Conservation (phyloP, 2,113 vertebrate genomes). For the Eulemur rufifrons region DNA sequence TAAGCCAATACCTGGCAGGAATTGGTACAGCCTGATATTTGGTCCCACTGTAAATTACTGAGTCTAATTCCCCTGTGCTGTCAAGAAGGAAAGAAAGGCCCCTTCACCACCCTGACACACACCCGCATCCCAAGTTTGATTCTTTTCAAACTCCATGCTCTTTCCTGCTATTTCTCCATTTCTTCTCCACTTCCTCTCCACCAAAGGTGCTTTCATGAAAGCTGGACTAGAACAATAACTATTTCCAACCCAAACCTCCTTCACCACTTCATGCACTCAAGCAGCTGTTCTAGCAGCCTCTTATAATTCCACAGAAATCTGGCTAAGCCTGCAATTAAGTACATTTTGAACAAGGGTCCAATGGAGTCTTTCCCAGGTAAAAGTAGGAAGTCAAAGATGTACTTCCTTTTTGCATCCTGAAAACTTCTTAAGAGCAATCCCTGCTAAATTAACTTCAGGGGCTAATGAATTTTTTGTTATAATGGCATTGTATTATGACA, state of each 20-base stretch:
- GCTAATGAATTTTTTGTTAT: neutral
- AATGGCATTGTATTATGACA: neutral
- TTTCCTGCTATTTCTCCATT: neutral
- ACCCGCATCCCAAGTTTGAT: neutral
- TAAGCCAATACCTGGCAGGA: neutral
- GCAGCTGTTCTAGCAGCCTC: neutral
- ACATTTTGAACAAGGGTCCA: conserved; percentile 12
- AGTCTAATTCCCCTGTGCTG: neutral
- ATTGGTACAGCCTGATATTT: neutral
- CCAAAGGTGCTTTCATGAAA: neutral
- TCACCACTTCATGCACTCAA: neutral
- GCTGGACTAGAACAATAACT: neutral
- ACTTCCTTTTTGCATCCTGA: neutral
- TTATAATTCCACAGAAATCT: conserved; percentile 1
- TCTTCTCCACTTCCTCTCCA: neutral
- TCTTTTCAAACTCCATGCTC: neutral
- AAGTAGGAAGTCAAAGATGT: conserved; percentile 26
- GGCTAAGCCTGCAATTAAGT: neutral
- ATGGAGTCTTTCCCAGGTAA: neutral
- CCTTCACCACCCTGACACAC: neutral
- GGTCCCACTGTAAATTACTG: neutral
- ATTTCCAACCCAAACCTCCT: neutral
- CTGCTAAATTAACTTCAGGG: neutral
- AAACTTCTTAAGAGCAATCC: neutral
- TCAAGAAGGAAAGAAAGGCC: neutral